Base-by-base conservation (phyloP, 1,140 invertebrate species). In the Armadillidium nasatum region DNA sequence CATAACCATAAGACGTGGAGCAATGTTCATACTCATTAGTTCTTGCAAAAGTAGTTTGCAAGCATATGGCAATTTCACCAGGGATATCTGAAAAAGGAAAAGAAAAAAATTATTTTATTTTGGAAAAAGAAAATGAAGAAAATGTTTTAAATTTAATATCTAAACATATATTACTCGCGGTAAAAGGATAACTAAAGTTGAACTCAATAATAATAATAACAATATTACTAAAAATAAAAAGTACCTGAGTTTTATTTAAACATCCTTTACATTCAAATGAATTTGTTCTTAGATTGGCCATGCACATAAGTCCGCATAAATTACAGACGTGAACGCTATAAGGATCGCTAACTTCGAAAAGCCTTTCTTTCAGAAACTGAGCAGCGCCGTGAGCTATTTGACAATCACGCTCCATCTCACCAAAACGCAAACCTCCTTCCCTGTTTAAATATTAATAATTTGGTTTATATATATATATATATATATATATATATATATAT, bases 381-480 rank as follows among this genome's bases (percentile, higher is more conserved):
- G 97, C 96, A 0, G 97, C 96, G 46, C 97, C 97, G 83, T 99
- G 97, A 76, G 97, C 94, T 83, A 99, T 99, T 87, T 99, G 97
- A 89, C 97, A 99, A 90, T 99, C 97, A 72, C 97, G 94, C 85
- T 99, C 97, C 97, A 99, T 99, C 85, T 99, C 97, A 81, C 97
- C 97, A 84, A 99, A 99, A 89, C 97, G 95, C 76, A 99, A 86
- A 78, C 97, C 97, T 82, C 97, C 97, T 86, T 99, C 97, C 82
- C 96, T 93, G 82, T 43, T 69, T 60, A 81, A 22, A 66, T 7
- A 68, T 19, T n/a, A n/a, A n/a, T n/a, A n/a, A n/a, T n/a, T n/a
- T n/a, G n/a, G n/a, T n/a, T n/a, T n/a, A n/a, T n/a, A n/a, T n/a
- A n/a, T n/a, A n/a, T n/a, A n/a, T n/a, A n/a, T n/a, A n/a, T n/a